Evolutionary conservation across 92 coral and sea anemone species (phyloP).

Genomic region (Actinernus sp.): DNA sequence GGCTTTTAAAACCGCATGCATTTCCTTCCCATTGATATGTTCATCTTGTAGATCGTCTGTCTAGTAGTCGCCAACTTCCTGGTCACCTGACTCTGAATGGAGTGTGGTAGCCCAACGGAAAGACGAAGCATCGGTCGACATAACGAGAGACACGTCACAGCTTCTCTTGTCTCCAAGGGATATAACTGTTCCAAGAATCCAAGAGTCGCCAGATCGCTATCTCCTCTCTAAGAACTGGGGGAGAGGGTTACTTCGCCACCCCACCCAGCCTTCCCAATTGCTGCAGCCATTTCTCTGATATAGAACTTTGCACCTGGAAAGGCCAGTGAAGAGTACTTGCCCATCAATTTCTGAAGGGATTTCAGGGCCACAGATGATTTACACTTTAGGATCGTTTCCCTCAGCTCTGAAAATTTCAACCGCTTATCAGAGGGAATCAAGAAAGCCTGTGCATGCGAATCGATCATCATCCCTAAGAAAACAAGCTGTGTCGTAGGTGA

Average conservation of each 20-base stretch:
- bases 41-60: conserved; percentile 11
- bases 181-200: conserved; percentile 4
- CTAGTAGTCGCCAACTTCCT: conserved; percentile 39
- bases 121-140: conserved; percentile 31
- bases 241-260: no score
- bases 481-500: not conserved
- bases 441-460: conserved; percentile 21
- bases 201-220: conserved; percentile 16
- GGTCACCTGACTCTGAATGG: conserved; percentile 9
- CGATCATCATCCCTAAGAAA: conserved; percentile 16
- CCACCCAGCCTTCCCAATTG: no score
- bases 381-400: conserved; percentile 9
- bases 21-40: conserved; percentile 7
- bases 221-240: no score
- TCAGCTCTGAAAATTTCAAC: conserved; percentile 12
- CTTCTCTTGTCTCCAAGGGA: conserved; percentile 19
- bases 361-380: conserved; percentile 3
- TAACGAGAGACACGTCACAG: conserved; percentile 21
- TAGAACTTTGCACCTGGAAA: no score
- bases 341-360: conserved; percentile 6
- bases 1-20: conserved; percentile 4
- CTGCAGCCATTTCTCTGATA: no score
- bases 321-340: no score
- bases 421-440: conserved; percentile 8
- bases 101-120: conserved; percentile 26